Evolutionary conservation across 2,797 vertebrate genomes (phyloP).

Genomic region (Stomatorhinus walkeri): DNA sequence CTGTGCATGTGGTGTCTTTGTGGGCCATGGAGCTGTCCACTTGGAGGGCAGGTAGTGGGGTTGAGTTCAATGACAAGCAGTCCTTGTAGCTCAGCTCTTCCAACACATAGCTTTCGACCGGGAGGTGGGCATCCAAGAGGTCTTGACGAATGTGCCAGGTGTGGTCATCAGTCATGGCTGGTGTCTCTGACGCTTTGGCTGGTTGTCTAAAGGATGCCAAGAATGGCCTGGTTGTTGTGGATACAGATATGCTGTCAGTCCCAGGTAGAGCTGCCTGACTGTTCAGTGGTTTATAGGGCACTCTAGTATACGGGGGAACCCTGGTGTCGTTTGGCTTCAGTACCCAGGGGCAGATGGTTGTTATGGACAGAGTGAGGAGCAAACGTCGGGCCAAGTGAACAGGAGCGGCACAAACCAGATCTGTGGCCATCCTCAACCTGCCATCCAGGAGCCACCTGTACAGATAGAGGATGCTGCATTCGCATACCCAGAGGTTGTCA

Average conservation of each 20-base stretch:
- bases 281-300: neutral
- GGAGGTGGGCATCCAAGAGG: slow-evolving; percentile 19
- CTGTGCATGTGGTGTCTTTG: slow-evolving; percentile 36
- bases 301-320: slow-evolving; percentile 2
- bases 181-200: slow-evolving; percentile 11
- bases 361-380: slow-evolving; percentile 58
- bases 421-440: slow-evolving; percentile 52
- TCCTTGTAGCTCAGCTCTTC: slow-evolving; percentile 56
- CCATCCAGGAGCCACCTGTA: slow-evolving; percentile 61
- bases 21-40: slow-evolving; percentile 28
- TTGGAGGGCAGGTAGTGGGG: slow-evolving; percentile 27
- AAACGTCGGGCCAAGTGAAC: slow-evolving; percentile 56
- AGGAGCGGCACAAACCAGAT: slow-evolving; percentile 58
- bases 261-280: neutral
- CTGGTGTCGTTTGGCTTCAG: slow-evolving; percentile 42
- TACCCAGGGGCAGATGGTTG: slow-evolving; percentile 56
- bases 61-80: slow-evolving; percentile 52
- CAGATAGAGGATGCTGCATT: slow-evolving; percentile 66
- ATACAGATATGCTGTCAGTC: neutral
- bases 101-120: slow-evolving; percentile 42
- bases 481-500: slow-evolving; percentile 64
- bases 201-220: neutral
- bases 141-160: neutral
- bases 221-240: slow-evolving; percentile 11
- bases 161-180: neutral